A percentile compares a stretch with the other conserved stretches of the same genome.
phyloP scores from a whole-genome alignment of 2,888 invertebrate species.

The Tachina grossa region DNA sequence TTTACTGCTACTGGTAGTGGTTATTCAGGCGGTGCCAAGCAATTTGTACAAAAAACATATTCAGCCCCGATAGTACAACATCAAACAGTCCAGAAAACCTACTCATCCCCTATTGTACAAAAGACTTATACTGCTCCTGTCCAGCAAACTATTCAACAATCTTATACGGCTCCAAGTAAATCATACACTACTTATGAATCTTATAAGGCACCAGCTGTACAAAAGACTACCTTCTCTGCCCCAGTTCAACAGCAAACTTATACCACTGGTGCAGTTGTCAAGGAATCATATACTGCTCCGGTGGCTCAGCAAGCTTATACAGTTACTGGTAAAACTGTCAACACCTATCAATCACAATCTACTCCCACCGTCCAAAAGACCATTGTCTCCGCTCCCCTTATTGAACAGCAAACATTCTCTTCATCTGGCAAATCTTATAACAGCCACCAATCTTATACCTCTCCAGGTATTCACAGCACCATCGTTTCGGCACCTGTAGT shows the following conservation, averaged over 20 bases:
- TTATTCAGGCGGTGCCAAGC: constrained; percentile 57
- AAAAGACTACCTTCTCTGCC: constrained; percentile 23
- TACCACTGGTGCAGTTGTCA: not conserved
- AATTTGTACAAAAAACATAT: constrained; percentile 54
- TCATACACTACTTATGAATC: constrained; percentile 42
- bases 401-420: constrained; percentile 20
- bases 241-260: constrained; percentile 42
- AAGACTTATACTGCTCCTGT: constrained; percentile 56
- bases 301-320: constrained; percentile 48
- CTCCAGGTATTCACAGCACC: constrained; percentile 31
- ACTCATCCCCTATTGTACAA: constrained; percentile 53
- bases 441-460: constrained; percentile 37
- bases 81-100: constrained; percentile 28
- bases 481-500: constrained; percentile 8
- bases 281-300: constrained; percentile 35
- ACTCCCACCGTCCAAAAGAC: constrained; percentile 47
- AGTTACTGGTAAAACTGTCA: constrained; percentile 46
- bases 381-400: constrained; percentile 29
- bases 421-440: constrained; percentile 40
- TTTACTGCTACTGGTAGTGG: constrained; percentile 45
- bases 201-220: constrained; percentile 45
- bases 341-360: constrained; percentile 43
- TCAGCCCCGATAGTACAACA: constrained; percentile 51
- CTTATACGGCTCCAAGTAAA: constrained; percentile 49
- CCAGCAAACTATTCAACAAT: constrained; percentile 39